phyloP scores from a whole-genome alignment of 2,797 vertebrate genomes.

The Clangula hyemalis region DNA sequence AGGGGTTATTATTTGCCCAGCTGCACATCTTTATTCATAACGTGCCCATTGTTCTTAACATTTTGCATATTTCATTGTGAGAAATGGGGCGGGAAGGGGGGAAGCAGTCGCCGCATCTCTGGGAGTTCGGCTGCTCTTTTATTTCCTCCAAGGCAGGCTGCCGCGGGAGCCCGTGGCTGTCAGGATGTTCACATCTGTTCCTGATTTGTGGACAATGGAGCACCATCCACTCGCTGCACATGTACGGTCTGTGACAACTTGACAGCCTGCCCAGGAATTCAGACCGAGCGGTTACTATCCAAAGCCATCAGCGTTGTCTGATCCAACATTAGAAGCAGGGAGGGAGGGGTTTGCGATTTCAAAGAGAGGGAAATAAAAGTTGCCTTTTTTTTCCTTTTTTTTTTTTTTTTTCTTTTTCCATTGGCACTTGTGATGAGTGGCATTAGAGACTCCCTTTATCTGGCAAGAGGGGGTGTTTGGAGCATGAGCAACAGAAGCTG shows the following conservation, averaged over 20 bases:
- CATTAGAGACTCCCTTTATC: not conserved
- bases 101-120: not conserved
- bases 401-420: not conserved
- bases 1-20: slow-evolving; percentile 64
- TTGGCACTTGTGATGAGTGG: not conserved
- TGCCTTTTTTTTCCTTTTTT: not conserved
- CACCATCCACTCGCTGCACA: slow-evolving; percentile 66
- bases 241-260: slow-evolving; percentile 67
- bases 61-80: slow-evolving; percentile 54
- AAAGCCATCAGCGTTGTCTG: slow-evolving; percentile 6
- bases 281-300: slow-evolving; percentile 22
- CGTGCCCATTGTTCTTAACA: slow-evolving; percentile 55
- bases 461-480: not conserved
- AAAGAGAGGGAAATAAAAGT: not conserved
- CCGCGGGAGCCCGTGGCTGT: slow-evolving; percentile 56
- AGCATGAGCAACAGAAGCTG: not conserved
- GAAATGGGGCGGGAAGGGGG: not conserved
- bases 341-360: not conserved
- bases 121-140: not conserved
- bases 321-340: not conserved
- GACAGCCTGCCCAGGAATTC: slow-evolving; percentile 77
- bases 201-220: slow-evolving; percentile 79
- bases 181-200: slow-evolving; percentile 77
- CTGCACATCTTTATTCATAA: slow-evolving; percentile 78
- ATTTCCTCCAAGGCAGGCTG: not conserved